Evolutionary conservation across 2,113 vertebrate genomes (phyloP).

Genomic region (Galemys pyrenaicus): DNA sequence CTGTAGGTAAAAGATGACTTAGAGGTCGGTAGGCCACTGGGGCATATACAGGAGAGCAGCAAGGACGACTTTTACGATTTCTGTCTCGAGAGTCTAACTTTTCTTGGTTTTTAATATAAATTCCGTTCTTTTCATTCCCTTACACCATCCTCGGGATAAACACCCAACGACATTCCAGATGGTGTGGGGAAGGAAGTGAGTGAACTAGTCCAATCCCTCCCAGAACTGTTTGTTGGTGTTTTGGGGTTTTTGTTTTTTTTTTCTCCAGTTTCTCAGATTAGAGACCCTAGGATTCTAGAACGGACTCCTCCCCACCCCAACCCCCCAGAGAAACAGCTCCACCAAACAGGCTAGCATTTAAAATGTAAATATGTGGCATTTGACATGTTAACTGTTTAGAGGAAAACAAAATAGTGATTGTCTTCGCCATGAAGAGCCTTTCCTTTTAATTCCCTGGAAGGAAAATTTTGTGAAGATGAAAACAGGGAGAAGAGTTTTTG

Average conservation of each 20-base stretch:
- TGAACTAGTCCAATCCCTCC: background rate
- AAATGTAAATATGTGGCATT: conserved; percentile 47
- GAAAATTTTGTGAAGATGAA: conserved; percentile 4
- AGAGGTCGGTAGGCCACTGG: background rate
- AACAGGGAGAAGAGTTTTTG: background rate
- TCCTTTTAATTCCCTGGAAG: conserved; percentile 32
- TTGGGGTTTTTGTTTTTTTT: too few species aligned
- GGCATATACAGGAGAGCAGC: too few species aligned
- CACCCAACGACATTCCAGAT: background rate
- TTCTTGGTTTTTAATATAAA: conserved; percentile 38
- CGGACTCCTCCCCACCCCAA: background rate
- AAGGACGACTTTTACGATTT: background rate
- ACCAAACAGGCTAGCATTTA: conserved; percentile 28
- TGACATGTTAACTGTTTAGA: background rate
- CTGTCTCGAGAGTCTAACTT: background rate
- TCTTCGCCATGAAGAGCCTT: conserved; percentile 1
- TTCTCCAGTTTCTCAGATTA: background rate
- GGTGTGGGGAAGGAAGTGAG: background rate
- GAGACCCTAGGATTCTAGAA: conserved; percentile 5
- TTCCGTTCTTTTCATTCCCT: background rate
- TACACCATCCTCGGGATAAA: background rate
- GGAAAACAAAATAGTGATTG: background rate
- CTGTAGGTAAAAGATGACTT: background rate
- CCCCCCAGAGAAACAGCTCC: background rate
- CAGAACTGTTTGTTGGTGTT: background rate